Conservation (phyloP, 2,797 vertebrate genomes). For the Enteromius mattozi region DNA sequence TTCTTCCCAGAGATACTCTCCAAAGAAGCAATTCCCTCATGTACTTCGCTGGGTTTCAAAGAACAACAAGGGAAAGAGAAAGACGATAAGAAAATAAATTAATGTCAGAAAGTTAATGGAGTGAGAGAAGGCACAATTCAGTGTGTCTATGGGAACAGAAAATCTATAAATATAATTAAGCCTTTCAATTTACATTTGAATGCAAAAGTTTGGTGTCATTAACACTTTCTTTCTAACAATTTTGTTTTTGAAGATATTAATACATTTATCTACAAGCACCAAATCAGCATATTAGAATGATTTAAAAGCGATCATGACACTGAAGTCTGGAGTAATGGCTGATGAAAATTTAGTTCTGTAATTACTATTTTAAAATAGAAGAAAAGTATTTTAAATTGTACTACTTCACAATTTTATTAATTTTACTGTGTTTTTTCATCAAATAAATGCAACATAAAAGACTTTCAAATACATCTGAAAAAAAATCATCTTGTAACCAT, state of each 20-base stretch:
- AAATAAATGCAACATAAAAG: not conserved
- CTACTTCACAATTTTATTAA: not conserved
- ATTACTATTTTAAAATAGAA: not conserved
- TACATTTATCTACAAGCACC: not conserved
- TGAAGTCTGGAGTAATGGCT: not conserved
- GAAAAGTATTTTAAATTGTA: not conserved
- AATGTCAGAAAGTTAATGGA: constrained; percentile 51
- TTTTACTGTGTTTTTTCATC: not conserved
- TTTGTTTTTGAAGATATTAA: not conserved
- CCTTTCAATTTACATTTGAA: constrained; percentile 75
- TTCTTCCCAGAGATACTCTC: constrained; percentile 71
- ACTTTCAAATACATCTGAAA: not conserved
- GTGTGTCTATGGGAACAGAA: constrained; percentile 89
- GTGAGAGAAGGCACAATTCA: constrained; percentile 78
- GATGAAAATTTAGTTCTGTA: not conserved
- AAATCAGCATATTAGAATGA: not conserved
- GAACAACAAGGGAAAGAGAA: constrained; percentile 54
- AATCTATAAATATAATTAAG: constrained; percentile 64
- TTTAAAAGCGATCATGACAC: not conserved
- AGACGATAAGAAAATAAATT: constrained; percentile 51
- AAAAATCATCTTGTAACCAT: not conserved
- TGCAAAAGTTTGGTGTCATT: constrained; percentile 55
- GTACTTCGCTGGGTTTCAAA: constrained; percentile 81
- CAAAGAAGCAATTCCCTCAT: constrained; percentile 67
- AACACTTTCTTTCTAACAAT: not conserved